A percentile compares a stretch with the other conserved stretches of the same genome.
Evolutionary conservation across 2,113 vertebrate species (phyloP).

Genomic region (Agelaius tricolor): DNA sequence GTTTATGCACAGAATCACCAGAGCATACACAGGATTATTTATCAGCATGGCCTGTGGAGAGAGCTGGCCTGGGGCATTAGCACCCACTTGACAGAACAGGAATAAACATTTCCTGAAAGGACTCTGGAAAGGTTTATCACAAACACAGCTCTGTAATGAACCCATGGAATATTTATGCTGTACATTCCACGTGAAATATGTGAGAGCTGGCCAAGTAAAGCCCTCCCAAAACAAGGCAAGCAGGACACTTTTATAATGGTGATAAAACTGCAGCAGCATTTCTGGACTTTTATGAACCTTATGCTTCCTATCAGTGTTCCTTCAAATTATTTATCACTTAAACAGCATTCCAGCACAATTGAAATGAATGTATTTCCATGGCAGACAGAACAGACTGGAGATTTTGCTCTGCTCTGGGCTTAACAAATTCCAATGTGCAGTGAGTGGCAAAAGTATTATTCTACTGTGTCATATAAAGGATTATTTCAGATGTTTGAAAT

Average conservation of each 20-base stretch:
- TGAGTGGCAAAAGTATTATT: slow-evolving; percentile 16
- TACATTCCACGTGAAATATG: background rate
- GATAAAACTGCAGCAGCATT: background rate
- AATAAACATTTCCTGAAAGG: slow-evolving; percentile 17
- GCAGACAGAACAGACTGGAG: background rate
- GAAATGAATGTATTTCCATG: background rate
- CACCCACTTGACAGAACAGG: background rate
- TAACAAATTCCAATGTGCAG: background rate
- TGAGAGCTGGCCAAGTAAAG: background rate
- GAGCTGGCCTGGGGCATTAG: slow-evolving; percentile 1
- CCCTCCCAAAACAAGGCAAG: background rate
- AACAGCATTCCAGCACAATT: background rate
- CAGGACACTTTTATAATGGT: slow-evolving; percentile 21
- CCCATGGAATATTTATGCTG: slow-evolving; percentile 33
- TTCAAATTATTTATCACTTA: background rate
- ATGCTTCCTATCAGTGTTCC: background rate
- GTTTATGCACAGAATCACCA: slow-evolving; percentile 11
- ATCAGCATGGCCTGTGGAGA: background rate
- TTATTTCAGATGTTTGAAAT: slow-evolving; percentile 41
- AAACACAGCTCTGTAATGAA: slow-evolving; percentile 9
- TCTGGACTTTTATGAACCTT: slow-evolving; percentile 14
- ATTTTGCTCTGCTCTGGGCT: background rate
- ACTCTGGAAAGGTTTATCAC: background rate
- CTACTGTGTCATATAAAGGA: slow-evolving; percentile 1
- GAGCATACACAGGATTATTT: background rate